Evolutionary conservation across 2,113 vertebrate genomes (phyloP).

Genomic region (Ranitomeya variabilis): DNA sequence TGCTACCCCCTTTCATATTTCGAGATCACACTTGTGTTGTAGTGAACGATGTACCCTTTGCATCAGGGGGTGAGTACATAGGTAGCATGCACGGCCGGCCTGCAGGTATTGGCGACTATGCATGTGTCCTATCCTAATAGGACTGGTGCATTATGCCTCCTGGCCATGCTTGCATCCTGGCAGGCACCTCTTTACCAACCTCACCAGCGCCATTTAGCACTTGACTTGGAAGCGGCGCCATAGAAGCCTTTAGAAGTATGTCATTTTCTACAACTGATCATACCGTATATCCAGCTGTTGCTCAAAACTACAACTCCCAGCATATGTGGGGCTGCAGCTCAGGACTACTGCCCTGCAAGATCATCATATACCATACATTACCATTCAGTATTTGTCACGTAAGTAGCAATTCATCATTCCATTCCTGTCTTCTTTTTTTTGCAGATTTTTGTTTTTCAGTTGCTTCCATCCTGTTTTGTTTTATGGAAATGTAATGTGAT

Average conservation of each 20-base stretch:
- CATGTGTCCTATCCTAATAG: too few species aligned
- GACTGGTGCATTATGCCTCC: too few species aligned
- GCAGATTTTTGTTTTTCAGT: neutral
- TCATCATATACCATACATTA: neutral
- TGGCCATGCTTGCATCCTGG: too few species aligned
- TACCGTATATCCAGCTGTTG: neutral
- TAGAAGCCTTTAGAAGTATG: too few species aligned
- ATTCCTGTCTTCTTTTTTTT: neutral
- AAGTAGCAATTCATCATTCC: neutral
- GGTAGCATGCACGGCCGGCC: too few species aligned
- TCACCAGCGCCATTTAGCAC: too few species aligned
- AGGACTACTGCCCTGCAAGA: neutral
- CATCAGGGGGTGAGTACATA: too few species aligned
- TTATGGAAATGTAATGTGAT: slow-evolving; percentile 21
- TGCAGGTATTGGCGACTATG: too few species aligned
- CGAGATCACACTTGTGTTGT: neutral
- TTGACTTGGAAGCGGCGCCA: too few species aligned
- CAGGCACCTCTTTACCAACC: too few species aligned
- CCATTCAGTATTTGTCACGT: neutral
- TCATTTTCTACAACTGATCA: too few species aligned
- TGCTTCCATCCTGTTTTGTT: neutral
- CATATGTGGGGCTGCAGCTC: neutral
- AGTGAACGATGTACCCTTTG: neutral
- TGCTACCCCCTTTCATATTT: neutral
- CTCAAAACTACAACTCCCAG: neutral